Percentiles rank a stretch among this genome's conserved stretches.
These are phyloP conservation scores for Cyprinella venusta DNA, from an alignment of 2,797 vertebrate genomes.

Conservation along the genomic window DNA sequence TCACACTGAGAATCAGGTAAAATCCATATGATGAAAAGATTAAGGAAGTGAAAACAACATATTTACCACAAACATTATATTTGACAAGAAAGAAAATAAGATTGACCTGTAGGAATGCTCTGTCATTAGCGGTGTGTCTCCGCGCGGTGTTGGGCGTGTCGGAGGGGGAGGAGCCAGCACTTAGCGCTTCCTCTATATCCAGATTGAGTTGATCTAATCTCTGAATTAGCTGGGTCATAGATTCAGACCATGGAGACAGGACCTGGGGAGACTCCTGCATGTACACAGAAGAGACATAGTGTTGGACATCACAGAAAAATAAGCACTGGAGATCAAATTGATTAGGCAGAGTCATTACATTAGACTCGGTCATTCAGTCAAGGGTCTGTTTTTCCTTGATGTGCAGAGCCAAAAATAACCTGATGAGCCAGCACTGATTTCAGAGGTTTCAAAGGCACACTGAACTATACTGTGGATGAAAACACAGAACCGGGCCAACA, in stretches of 20 bases:
- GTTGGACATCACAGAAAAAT: constrained; percentile 14
- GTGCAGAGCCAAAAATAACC: constrained; percentile 37
- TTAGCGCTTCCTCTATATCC: constrained; percentile 90
- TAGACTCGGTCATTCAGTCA: constrained; percentile 3
- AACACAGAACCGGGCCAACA: background rate
- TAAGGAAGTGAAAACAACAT: background rate
- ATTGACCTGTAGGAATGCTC: constrained; percentile 38
- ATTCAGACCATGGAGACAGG: constrained; percentile 81
- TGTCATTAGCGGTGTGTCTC: constrained; percentile 75
- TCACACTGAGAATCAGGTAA: background rate
- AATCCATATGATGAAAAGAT: background rate
- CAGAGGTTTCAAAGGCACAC: constrained; percentile 21
- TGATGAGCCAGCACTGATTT: constrained; percentile 14
- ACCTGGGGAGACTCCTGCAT: constrained; percentile 73
- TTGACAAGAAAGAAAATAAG: background rate
- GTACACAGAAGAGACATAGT: constrained; percentile 46
- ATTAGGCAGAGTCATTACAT: constrained; percentile 32
- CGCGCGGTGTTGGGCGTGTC: constrained; percentile 76
- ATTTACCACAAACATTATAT: background rate
- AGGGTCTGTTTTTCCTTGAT: constrained; percentile 9
- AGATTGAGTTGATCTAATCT: constrained; percentile 86
- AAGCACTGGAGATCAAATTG: background rate
- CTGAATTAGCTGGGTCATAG: constrained; percentile 86
- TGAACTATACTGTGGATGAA: constrained; percentile 9
- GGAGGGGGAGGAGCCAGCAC: constrained; percentile 79